These are phyloP conservation scores for Macrochelys suwanniensis DNA, from an alignment of 2,797 vertebrate genomes.

Conservation along the genomic window DNA sequence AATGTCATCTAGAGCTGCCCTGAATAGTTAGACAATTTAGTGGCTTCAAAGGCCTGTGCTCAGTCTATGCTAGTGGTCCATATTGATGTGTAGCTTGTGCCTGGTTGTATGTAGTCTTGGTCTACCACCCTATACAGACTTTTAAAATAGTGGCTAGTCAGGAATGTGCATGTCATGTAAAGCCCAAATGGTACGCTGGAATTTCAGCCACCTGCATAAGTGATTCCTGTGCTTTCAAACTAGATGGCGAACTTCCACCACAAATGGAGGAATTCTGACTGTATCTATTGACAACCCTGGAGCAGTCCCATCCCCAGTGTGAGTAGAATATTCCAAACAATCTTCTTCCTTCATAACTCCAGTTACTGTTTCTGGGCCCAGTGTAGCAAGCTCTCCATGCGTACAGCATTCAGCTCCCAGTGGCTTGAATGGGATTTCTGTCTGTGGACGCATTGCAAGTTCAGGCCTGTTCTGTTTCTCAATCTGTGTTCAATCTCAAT, in stretches of 20 bases:
- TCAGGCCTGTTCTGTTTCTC: background rate
- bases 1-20: background rate
- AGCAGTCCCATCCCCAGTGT: slow-evolving; percentile 86
- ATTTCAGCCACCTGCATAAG: background rate
- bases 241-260: slow-evolving; percentile 92
- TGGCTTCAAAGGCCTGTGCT: background rate
- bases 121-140: fast-evolving
- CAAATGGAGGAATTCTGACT: slow-evolving; percentile 90
- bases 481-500: background rate
- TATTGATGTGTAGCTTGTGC: background rate
- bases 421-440: background rate
- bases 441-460: background rate
- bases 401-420: background rate
- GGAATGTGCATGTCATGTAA: background rate
- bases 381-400: background rate
- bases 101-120: background rate
- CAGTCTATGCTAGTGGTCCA: background rate
- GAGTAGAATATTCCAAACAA: slow-evolving; percentile 56
- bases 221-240: slow-evolving; percentile 71
- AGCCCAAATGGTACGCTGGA: background rate
- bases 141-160: background rate
- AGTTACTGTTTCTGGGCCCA: background rate
- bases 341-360: background rate
- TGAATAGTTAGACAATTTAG: background rate
- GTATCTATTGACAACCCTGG: slow-evolving; percentile 96